Base-by-base conservation (phyloP, 2,888 invertebrate species). In the Busseola fusca region DNA sequence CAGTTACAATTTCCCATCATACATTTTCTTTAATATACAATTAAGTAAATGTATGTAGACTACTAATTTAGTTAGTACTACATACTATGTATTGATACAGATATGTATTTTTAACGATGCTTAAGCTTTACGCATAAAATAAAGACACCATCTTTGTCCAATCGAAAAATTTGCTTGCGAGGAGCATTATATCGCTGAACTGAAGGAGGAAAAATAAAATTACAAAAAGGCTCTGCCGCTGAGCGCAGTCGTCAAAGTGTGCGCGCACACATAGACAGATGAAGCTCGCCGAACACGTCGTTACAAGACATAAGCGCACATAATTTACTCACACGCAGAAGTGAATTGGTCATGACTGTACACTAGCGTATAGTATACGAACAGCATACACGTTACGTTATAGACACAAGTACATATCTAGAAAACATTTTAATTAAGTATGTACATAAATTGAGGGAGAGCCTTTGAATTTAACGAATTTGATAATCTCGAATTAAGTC, bases 151-250 rank as follows among this genome's bases (percentile, higher is more conserved):
- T 71, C 64, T 65, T 78, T 66, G 52, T 72, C 65, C 80, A 83
- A 81, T 83, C 72, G 56, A 81, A 83, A 84, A 83, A 85, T 86
- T 83, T 87, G 85, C 86, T 86, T 85, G 87, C 84, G 87, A 90
- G 87, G 87, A 88, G 87, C 89, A 89, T 90, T 90, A 87, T 88
- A 87, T 88, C 87, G 88, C 84, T 90, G 87, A 88, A 88, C 90
- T 90, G 89, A 89, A 93, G 88, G 88, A 93, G 93, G 93, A 94
- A 94, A 95, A 95, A 94, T 92, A 94, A 94, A 94, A 93, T 88
- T 87, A 94, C 91, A 94, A 94, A 93, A 94, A 94, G 94, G 91
- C 92, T 92, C 84, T 87, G 92, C 91, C 89, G 91, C 91, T 85
- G 89, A 90, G 93, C 91, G 88, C 89, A 87, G 87, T 84, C 83